Percentiles rank a stretch among this genome's conserved stretches.
These are phyloP conservation scores for Candoia aspera DNA, from an alignment of 2,113 vertebrate genomes.

Conservation along the genomic window DNA sequence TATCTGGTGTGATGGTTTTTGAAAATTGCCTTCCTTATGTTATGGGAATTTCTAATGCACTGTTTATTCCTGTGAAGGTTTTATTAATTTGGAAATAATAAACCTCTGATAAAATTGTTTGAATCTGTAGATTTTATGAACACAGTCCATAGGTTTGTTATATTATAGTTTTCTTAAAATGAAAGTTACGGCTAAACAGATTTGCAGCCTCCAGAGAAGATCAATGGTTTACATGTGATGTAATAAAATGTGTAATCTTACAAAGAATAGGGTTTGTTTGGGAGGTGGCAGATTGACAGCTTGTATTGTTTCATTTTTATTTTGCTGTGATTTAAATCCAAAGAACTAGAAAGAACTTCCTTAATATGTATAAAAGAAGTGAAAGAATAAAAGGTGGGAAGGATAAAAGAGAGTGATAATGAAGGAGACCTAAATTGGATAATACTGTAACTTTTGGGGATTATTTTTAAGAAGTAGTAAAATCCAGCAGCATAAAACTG, in stretches of 20 bases:
- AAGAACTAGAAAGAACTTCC: neutral
- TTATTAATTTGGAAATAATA: slow-evolving; percentile 1
- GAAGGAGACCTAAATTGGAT: neutral
- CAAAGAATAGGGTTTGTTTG: slow-evolving; percentile 23
- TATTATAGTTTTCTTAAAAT: slow-evolving; percentile 18
- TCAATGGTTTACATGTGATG: slow-evolving; percentile 31
- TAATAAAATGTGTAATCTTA: slow-evolving; percentile 6
- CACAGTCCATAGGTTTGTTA: slow-evolving; percentile 19
- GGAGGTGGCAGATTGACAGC: neutral
- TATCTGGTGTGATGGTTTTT: neutral
- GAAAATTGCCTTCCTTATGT: neutral
- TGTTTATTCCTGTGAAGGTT: slow-evolving; percentile 26
- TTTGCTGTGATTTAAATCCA: slow-evolving; percentile 18
- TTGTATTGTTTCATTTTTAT: slow-evolving; percentile 20
- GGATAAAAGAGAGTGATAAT: neutral
- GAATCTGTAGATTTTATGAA: slow-evolving; percentile 29
- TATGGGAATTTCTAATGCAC: neutral
- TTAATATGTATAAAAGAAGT: neutral
- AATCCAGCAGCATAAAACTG: neutral
- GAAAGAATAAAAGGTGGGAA: neutral
- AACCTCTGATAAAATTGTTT: slow-evolving; percentile 25
- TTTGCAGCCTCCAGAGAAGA: slow-evolving; percentile 12
- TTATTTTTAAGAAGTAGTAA: neutral
- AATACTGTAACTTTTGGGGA: neutral
- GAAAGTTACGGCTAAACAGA: slow-evolving; percentile 2